Evolutionary conservation across 23 tunicate species (phyloP).

Genomic region (Ascidia mentula): DNA sequence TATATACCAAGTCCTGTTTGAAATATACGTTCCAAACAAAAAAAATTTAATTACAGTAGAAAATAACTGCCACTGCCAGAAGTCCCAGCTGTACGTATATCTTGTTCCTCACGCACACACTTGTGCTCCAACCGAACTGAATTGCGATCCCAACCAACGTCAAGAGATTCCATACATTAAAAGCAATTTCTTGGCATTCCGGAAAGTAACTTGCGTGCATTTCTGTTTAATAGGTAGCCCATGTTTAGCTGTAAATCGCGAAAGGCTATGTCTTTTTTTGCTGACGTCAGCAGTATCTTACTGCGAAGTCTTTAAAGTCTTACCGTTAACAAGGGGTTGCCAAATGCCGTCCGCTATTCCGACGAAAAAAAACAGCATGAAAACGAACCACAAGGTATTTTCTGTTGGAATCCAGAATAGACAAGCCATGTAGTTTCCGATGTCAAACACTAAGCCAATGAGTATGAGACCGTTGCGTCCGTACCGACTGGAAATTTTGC

Average conservation of each 20-base stretch:
- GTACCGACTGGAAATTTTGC: constrained; percentile 23
- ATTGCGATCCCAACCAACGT: constrained; percentile 48
- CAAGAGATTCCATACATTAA: constrained; percentile 42
- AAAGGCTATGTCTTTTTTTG: background rate
- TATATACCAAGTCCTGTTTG: background rate
- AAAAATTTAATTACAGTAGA: constrained; percentile 16
- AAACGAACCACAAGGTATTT: constrained; percentile 47
- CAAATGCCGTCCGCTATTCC: constrained; percentile 56
- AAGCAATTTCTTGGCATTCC: constrained; percentile 33
- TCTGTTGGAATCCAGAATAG: constrained; percentile 56
- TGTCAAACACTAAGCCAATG: constrained; percentile 30
- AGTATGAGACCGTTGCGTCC: constrained; percentile 19
- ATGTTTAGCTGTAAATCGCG: background rate
- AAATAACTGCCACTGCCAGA: constrained; percentile 3
- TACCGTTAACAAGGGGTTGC: constrained; percentile 59
- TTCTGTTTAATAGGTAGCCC: constrained; percentile 6
- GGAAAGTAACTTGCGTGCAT: constrained; percentile 39
- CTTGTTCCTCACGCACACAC: constrained; percentile 36
- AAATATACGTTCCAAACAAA: background rate
- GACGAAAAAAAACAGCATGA: constrained; percentile 28
- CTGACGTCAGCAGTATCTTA: too few relatives aligned
- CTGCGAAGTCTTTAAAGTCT: background rate
- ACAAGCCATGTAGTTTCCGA: constrained; percentile 31
- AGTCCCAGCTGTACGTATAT: constrained; percentile 43
- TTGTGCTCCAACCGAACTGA: constrained; percentile 53